phyloP scores from a whole-genome alignment of 1,140 invertebrate genomes.

The Drosophila kepulauana region DNA sequence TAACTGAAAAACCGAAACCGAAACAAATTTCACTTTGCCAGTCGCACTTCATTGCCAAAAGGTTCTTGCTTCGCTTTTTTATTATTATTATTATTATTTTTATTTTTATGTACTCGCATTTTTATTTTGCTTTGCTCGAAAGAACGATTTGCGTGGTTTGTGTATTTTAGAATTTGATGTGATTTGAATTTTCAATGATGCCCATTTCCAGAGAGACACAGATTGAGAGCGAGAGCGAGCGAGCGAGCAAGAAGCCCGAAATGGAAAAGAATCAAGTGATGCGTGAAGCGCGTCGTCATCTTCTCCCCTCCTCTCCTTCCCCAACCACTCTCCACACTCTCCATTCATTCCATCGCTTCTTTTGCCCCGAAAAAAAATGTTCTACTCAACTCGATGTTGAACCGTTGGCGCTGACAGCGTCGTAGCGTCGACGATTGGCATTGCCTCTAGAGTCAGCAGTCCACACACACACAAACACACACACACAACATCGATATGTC shows the following conservation, averaged over 20 bases:
- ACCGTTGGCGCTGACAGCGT: slow-evolving; percentile 28
- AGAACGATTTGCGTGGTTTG: slow-evolving; percentile 75
- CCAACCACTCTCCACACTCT: neutral
- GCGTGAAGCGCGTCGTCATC: slow-evolving; percentile 53
- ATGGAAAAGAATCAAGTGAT: slow-evolving; percentile 53
- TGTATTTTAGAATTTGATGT: slow-evolving; percentile 81
- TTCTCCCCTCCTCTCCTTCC: neutral
- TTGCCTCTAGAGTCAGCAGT: slow-evolving; percentile 12
- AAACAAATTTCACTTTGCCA: slow-evolving; percentile 18
- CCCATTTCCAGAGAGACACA: slow-evolving; percentile 35
- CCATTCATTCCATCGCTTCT: neutral
- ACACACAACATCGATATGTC: slow-evolving; percentile 47
- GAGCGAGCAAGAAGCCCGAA: slow-evolving; percentile 33
- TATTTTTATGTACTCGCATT: slow-evolving; percentile 79
- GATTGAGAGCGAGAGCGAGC: neutral
- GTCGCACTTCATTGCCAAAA: slow-evolving; percentile 18
- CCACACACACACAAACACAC: neutral
- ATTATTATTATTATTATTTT: slow-evolving; percentile 71
- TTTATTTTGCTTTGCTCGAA: slow-evolving; percentile 52
- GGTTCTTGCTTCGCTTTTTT: slow-evolving; percentile 18
- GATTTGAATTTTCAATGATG: slow-evolving; percentile 79
- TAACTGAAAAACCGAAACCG: neutral
- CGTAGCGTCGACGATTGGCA: slow-evolving; percentile 20
- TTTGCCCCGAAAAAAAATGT: neutral
- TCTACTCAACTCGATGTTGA: slow-evolving; percentile 4